Percentiles rank a stretch among this genome's conserved stretches.
These are phyloP conservation scores for Malacoraja senta DNA, from an alignment of 2,797 vertebrate species.

Conservation along the genomic window DNA sequence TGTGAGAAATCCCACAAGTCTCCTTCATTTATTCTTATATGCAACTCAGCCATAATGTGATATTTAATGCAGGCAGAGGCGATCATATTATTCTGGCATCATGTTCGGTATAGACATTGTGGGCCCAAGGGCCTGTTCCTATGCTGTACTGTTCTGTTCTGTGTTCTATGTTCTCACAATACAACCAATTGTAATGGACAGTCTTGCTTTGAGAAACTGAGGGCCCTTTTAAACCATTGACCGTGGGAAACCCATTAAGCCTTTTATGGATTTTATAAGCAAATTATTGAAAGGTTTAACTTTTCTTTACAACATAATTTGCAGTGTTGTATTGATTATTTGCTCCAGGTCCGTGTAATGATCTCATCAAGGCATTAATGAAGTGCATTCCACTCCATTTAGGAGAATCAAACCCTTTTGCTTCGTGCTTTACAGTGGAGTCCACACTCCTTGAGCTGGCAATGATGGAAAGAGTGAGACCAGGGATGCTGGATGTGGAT, in stretches of 20 bases:
- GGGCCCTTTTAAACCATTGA: neutral
- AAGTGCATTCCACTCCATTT: constrained; percentile 8
- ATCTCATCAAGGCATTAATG: constrained; percentile 16
- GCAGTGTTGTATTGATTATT: constrained; percentile 26
- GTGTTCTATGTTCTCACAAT: neutral
- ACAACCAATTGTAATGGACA: neutral
- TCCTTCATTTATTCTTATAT: neutral
- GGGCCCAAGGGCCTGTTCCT: too few relatives aligned
- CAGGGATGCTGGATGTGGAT: neutral
- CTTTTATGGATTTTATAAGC: constrained; percentile 8
- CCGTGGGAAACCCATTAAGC: neutral
- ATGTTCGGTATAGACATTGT: too few relatives aligned
- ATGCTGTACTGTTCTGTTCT: too few relatives aligned
- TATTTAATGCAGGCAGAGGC: neutral
- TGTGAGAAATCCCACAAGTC: neutral
- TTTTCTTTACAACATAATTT: constrained; percentile 24
- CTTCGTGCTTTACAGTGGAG: neutral
- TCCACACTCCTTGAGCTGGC: neutral
- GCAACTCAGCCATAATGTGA: neutral
- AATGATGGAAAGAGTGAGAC: neutral
- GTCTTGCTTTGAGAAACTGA: neutral
- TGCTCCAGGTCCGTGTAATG: constrained; percentile 23
- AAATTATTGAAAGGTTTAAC: constrained; percentile 21
- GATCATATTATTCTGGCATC: too few relatives aligned
- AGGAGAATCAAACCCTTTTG: neutral